A percentile compares a stretch with the other conserved stretches of the same genome.
phyloP scores from a whole-genome alignment of 2,888 invertebrate genomes.

The Charanyca ferruginea region DNA sequence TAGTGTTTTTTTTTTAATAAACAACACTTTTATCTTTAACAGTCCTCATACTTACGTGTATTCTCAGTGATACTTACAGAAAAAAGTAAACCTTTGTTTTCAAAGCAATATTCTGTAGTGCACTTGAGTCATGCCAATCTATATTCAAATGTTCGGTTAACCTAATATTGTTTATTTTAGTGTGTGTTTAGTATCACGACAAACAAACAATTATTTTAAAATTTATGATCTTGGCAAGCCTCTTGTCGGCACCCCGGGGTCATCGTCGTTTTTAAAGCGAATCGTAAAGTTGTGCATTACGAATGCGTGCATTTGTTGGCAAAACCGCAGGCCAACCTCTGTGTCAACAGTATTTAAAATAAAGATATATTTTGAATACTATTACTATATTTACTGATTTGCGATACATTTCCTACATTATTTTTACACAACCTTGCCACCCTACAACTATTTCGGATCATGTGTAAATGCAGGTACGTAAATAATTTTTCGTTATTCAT shows the following conservation, averaged over 20 bases:
- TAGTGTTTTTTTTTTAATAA: background rate
- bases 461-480: slow-evolving; percentile 30
- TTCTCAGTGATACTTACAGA: background rate
- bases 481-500: background rate
- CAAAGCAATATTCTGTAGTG: background rate
- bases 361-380: background rate
- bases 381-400: background rate
- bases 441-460: background rate
- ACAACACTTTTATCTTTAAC: slow-evolving; percentile 3
- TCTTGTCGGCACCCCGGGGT: slow-evolving; percentile 14
- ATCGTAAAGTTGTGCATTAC: slow-evolving; percentile 58
- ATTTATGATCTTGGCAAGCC: slow-evolving; percentile 55
- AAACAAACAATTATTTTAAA: slow-evolving; percentile 46
- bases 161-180: slow-evolving; percentile 30
- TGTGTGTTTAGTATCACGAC: slow-evolving; percentile 22
- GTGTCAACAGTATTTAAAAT: slow-evolving; percentile 26
- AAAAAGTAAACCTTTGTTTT: background rate
- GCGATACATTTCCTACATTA: slow-evolving; percentile 9
- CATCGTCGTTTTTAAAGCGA: slow-evolving; percentile 40
- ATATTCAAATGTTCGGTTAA: slow-evolving; percentile 7
- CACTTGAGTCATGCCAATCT: background rate
- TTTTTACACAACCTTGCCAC: background rate
- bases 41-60: background rate
- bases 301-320: slow-evolving; percentile 51
- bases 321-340: slow-evolving; percentile 7